These are phyloP conservation scores for Epizoanthus stellaris DNA, from an alignment of 92 coral and sea anemone species.

Conservation along the genomic window DNA sequence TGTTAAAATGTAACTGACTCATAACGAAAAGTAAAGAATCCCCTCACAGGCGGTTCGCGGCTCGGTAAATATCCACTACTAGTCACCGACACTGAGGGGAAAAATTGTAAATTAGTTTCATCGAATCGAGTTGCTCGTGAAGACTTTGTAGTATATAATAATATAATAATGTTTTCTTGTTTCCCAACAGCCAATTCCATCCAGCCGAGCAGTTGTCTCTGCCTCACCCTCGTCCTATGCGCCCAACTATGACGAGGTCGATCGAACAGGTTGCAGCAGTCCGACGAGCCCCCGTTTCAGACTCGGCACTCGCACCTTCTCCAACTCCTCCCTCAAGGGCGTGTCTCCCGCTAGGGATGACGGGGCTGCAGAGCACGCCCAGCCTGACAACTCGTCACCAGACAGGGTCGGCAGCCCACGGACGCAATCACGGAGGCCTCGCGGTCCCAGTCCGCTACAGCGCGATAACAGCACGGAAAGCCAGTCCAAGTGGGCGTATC, in stretches of 20 bases:
- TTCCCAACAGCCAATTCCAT: slow-evolving; percentile 68
- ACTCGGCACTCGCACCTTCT: slow-evolving; percentile 93
- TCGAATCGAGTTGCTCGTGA: too few species aligned
- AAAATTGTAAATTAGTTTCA: too few species aligned
- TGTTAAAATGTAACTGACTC: too few species aligned
- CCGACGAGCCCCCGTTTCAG: slow-evolving; percentile 83
- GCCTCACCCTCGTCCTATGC: slow-evolving; percentile 64
- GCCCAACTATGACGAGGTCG: slow-evolving; percentile 75
- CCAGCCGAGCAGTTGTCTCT: slow-evolving; percentile 63
- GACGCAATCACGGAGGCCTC: slow-evolving; percentile 17
- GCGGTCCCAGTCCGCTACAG: slow-evolving; percentile 54
- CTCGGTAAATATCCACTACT: too few species aligned
- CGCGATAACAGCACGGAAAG: slow-evolving; percentile 74
- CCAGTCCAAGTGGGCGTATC: slow-evolving; percentile 58
- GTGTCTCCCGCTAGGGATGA: slow-evolving; percentile 64
- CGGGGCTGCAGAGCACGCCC: slow-evolving; percentile 12
- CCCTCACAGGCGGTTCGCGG: too few species aligned
- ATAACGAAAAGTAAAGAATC: too few species aligned
- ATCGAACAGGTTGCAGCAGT: slow-evolving; percentile 52
- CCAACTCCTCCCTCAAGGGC: slow-evolving; percentile 80
- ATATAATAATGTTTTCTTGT: neutral
- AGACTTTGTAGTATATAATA: too few species aligned
- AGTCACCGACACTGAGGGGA: too few species aligned
- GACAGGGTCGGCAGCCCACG: slow-evolving; percentile 31
- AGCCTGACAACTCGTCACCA: slow-evolving; percentile 13